Conservation (phyloP, 1,140 invertebrate genomes). For the Drosophila nikananu region DNA sequence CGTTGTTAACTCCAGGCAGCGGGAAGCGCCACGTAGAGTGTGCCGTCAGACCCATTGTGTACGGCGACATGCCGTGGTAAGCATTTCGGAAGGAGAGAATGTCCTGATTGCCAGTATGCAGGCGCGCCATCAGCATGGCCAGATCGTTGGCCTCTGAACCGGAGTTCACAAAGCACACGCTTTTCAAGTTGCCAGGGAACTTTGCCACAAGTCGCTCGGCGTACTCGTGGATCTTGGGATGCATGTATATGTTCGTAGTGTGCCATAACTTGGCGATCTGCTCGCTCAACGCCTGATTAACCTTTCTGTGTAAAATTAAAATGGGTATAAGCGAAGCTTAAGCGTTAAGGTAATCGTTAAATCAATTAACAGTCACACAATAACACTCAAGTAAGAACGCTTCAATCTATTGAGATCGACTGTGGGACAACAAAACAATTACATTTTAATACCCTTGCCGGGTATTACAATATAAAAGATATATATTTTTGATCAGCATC, state of each 20-base stretch:
- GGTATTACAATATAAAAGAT: no score
- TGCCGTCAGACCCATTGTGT: conserved; percentile 93
- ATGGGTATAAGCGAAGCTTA: conserved; percentile 4
- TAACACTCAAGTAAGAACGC: no score
- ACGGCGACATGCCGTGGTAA: conserved; percentile 96
- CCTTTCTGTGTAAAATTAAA: conserved; percentile 87
- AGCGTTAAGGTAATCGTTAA: neutral
- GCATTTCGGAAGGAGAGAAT: conserved; percentile 94
- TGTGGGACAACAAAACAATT: no score
- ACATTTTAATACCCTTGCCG: no score
- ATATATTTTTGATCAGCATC: no score
- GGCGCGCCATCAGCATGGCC: conserved; percentile 93
- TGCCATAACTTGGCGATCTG: conserved; percentile 96
- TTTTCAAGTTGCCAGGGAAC: conserved; percentile 94
- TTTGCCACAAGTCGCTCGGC: conserved; percentile 92
- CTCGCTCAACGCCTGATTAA: conserved; percentile 90
- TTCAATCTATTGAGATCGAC: neutral
- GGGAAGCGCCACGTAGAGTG: conserved; percentile 92
- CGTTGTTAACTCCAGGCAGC: conserved; percentile 89
- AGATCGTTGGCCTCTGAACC: conserved; percentile 99
- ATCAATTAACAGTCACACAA: neutral
- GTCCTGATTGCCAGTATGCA: conserved; percentile 94
- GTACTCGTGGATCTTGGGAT: conserved; percentile 96
- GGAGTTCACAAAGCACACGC: conserved; percentile 97
- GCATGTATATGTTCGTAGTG: conserved; percentile 95